Conservation (phyloP, 2,888 invertebrate genomes). For the Cantharis flavilabris region DNA sequence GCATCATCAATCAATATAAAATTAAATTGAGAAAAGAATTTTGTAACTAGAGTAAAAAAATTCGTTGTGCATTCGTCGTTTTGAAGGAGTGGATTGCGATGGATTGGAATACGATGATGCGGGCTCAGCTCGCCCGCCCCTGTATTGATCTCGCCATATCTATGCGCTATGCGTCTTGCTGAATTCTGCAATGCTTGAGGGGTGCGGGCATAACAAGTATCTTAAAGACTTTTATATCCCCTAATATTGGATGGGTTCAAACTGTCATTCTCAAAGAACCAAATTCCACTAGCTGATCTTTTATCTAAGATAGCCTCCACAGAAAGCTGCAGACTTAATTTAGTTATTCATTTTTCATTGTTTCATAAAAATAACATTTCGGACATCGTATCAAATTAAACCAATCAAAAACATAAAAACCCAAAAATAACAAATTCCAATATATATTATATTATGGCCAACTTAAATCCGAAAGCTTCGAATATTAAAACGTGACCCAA, state of each 20-base stretch:
- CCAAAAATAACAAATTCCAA: not conserved
- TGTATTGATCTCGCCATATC: slow-evolving; percentile 50
- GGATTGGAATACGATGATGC: slow-evolving; percentile 47
- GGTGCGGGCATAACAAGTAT: slow-evolving; percentile 38
- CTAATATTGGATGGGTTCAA: slow-evolving; percentile 48
- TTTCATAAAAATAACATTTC: not conserved
- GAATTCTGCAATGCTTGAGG: slow-evolving; percentile 44
- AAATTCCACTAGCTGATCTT: slow-evolving; percentile 43
- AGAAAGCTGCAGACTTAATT: slow-evolving; percentile 34
- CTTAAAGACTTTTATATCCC: slow-evolving; percentile 50
- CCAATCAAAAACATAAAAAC: not conserved
- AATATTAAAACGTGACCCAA: not conserved
- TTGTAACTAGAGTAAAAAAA: slow-evolving; percentile 33
- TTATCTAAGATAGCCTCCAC: slow-evolving; percentile 42
- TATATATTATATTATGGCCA: too few relatives aligned
- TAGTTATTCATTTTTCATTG: slow-evolving; percentile 10
- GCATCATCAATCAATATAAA: slow-evolving; percentile 25
- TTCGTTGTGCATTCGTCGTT: slow-evolving; percentile 44
- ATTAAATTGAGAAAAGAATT: slow-evolving; percentile 24
- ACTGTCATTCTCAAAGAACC: slow-evolving; percentile 45
- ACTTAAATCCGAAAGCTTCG: not conserved
- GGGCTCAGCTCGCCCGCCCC: slow-evolving; percentile 44
- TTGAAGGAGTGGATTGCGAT: slow-evolving; percentile 41
- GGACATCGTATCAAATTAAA: not conserved
- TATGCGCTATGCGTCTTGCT: slow-evolving; percentile 51